phyloP scores from a whole-genome alignment of 2,888 invertebrate genomes.

The Fabriciana adippe region DNA sequence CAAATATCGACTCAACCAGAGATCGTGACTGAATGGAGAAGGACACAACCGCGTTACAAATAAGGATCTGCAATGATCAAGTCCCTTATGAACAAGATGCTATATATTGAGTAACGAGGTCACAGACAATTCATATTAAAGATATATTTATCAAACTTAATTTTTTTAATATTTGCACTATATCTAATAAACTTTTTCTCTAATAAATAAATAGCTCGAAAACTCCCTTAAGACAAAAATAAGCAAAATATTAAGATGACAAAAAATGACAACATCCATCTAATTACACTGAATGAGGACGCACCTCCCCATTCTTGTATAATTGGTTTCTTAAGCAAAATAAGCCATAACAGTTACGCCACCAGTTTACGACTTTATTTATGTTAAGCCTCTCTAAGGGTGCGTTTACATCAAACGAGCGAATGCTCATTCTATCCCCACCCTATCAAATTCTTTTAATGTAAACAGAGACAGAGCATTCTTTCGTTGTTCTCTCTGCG shows the following conservation, averaged over 20 bases:
- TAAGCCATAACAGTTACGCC: conserved; percentile 42
- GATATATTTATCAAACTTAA: not conserved
- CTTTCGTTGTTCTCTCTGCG: too few species aligned
- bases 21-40: conserved; percentile 50
- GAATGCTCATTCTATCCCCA: too few species aligned
- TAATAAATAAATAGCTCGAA: too few species aligned
- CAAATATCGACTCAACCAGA: conserved; percentile 63
- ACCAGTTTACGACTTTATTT: conserved; percentile 23
- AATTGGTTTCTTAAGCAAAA: conserved; percentile 41
- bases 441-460: too few species aligned
- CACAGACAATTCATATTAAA: conserved; percentile 29
- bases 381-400: conserved; percentile 31
- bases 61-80: conserved; percentile 41
- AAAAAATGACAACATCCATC: conserved; percentile 42
- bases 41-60: conserved; percentile 47
- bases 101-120: conserved; percentile 27
- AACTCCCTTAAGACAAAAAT: too few species aligned
- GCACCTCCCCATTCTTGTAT: conserved; percentile 35
- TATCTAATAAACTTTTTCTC: too few species aligned
- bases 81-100: conserved; percentile 22
- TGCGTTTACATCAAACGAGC: too few species aligned
- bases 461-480: too few species aligned
- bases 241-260: conserved; percentile 42
- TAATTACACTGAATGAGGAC: conserved; percentile 33
- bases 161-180: too few species aligned